Conservation (phyloP, 2,888 invertebrate species). For the Tubiluchus corallicola region DNA sequence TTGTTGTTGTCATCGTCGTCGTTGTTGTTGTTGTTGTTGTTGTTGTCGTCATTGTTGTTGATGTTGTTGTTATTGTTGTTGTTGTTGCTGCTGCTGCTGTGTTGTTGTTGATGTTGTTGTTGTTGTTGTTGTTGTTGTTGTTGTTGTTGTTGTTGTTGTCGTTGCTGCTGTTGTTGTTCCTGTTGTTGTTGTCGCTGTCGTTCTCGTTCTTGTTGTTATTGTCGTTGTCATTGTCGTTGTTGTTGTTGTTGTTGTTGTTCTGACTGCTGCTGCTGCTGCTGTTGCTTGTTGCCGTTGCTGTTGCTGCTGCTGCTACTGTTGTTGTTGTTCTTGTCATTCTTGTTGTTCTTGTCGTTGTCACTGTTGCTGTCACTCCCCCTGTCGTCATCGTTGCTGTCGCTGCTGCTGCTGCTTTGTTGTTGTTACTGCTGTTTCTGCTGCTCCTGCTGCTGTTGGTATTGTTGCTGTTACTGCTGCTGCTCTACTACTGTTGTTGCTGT, state of each 20-base stretch:
- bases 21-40: slow-evolving; percentile 3
- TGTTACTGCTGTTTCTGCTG: no score
- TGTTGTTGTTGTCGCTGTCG: slow-evolving; percentile 3
- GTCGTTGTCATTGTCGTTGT: neutral
- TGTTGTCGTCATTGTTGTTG: slow-evolving; percentile 3
- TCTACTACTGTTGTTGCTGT: neutral
- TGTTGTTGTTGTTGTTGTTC: neutral
- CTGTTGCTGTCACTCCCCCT: no score
- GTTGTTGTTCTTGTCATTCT: no score
- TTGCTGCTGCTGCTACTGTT: neutral
- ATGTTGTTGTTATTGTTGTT: neutral
- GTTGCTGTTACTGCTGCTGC: slow-evolving; percentile 1
- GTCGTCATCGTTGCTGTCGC: no score
- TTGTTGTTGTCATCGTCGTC: slow-evolving; percentile 3
- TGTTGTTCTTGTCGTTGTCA: no score
- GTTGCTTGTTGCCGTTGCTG: slow-evolving; percentile 1
- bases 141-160: neutral
- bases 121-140: slow-evolving; percentile 3
- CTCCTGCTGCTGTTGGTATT: no score
- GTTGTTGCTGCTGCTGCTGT: slow-evolving; percentile 3
- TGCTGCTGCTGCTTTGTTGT: no score
- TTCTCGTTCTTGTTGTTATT: neutral
- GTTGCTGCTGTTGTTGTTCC: neutral
- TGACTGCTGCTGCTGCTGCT: no score
- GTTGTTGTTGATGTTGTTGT: neutral